Evolutionary conservation across 2,797 vertebrate species (phyloP), one percentile per base, ranked within the genome.

Genomic region (Eulemur mongoz): DNA sequence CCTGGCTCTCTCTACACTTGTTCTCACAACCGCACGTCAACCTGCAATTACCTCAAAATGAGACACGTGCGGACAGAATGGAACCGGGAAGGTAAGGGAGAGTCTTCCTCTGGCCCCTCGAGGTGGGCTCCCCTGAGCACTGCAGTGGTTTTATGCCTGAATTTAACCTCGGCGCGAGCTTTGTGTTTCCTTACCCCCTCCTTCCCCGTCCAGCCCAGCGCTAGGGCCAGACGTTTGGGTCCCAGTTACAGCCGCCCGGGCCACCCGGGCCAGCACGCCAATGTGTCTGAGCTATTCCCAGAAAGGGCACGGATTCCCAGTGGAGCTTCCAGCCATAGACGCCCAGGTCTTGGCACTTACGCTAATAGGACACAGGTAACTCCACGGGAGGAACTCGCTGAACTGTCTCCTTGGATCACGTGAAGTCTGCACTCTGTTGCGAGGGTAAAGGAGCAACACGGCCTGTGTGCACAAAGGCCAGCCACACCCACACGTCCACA

Each of bases 331-430:
- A 4, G n/a, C 7, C 7, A 11, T 20, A 2, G 32, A 65, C 6
- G 65, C 54, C n/a, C 61, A 38, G 63, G 50, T 65, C 5, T 2
- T 2, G 17, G 61, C 6, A 13, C 18, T 15, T 4, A 43, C 5
- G 7, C 25, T 0, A 1, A 22, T 3, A 2, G 40, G 20, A 4
- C 11, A 4, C 0, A 22, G 0, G 69, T 10, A 23, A 7, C 23
- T 17, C 15, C 10, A 35, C 81, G 27, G 27, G 3, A 1, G 3
- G 43, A 32, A 32, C 50, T 43, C 50, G 2, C 57, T 0, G n/a
- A 38, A 40, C 4, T 0, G 0, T 80, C 50, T 50, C 45, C 67
- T 11, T 0, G 32, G 38, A 10, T 3, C 27, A 27, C 0, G 22
- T 52, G 5, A 15, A 20, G 25, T 18, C 50, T 40, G 13, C 35